Percentiles rank a stretch among this genome's conserved stretches.
Evolutionary conservation across 2,113 vertebrate genomes (phyloP).

Genomic region (Entomyzon cyanotis): DNA sequence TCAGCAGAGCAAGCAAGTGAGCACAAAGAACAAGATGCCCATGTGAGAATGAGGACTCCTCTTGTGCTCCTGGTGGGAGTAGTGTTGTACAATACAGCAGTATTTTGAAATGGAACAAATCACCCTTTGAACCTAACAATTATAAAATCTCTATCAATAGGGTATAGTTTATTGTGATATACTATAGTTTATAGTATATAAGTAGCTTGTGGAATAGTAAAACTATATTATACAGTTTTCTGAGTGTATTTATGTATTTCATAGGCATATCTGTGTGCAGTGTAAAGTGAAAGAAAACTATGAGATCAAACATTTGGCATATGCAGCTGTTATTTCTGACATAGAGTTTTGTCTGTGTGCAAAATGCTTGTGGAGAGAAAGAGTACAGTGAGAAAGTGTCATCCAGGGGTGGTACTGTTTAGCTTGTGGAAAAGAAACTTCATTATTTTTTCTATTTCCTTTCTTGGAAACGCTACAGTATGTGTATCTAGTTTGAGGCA

Average conservation of each 20-base stretch:
- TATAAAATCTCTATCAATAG: background rate
- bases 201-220: too few relatives aligned
- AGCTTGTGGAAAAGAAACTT: background rate
- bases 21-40: background rate
- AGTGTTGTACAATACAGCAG: background rate
- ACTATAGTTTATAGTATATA: too few relatives aligned
- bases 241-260: background rate
- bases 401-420: background rate
- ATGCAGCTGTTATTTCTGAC: background rate
- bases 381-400: background rate
- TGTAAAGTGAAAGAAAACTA: background rate
- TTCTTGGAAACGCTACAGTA: background rate
- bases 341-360: background rate
- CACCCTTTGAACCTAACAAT: background rate
- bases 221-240: background rate
- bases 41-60: background rate
- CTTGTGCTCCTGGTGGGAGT: background rate
- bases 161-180: fast-evolving
- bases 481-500: background rate
- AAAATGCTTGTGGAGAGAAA: background rate
- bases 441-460: background rate
- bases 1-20: background rate
- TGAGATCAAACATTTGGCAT: background rate
- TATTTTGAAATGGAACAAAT: background rate
- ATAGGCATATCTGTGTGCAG: background rate